Conservation (phyloP, 2,113 vertebrate species). For the Megaceryle torquata region DNA sequence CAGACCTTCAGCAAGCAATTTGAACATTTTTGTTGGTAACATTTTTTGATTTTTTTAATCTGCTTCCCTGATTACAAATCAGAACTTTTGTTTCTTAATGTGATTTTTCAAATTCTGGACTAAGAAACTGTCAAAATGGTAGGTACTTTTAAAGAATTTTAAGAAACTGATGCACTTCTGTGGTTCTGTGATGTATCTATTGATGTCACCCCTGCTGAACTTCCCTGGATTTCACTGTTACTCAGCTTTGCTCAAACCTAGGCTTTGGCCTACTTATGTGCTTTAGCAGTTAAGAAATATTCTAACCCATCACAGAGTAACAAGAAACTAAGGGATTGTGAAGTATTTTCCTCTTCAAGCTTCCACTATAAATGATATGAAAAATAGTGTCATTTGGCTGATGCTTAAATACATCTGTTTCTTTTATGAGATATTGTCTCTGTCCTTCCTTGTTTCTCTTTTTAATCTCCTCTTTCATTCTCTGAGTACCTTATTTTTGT, state of each 20-base stretch:
- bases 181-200: neutral
- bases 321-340: conserved; percentile 64
- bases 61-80: neutral
- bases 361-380: conserved; percentile 46
- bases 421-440: conserved; percentile 3
- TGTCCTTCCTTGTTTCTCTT: conserved; percentile 10
- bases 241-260: conserved; percentile 30
- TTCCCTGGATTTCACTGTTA: conserved; percentile 11
- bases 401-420: conserved; percentile 47
- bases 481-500: conserved; percentile 41
- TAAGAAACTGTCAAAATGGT: neutral
- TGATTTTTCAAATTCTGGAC: neutral
- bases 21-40: neutral
- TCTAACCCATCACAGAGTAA: conserved; percentile 59
- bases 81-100: neutral
- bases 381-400: conserved; percentile 62
- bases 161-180: neutral
- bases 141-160: neutral
- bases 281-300: conserved; percentile 65
- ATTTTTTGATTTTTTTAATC: neutral
- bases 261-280: conserved; percentile 31
- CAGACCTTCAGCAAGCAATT: neutral
- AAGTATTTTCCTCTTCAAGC: conserved; percentile 64
- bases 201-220: neutral
- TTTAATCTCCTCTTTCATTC: conserved; percentile 55